Conservation (phyloP, 2,113 vertebrate genomes). For the Chelonoidis abingdonii region DNA sequence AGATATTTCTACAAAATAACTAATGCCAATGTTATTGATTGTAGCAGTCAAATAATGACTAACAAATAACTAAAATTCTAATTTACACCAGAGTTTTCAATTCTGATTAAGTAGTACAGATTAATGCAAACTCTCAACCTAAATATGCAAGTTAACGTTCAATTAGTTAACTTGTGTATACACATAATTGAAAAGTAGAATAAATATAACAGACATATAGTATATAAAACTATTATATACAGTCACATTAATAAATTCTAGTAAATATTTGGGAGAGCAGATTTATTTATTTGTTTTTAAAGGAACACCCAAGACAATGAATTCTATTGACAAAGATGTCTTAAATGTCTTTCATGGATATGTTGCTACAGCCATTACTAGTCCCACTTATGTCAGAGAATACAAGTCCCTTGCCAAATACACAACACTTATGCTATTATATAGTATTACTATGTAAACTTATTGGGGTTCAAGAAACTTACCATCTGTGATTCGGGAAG, state of each 20-base stretch:
- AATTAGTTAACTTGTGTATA: slow-evolving; percentile 36
- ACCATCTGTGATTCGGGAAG: slow-evolving; percentile 91
- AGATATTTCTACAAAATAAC: not conserved
- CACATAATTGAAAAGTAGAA: not conserved
- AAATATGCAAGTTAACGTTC: slow-evolving; percentile 50
- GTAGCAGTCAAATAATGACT: not conserved
- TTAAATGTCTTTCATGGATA: not conserved
- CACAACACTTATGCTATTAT: not conserved
- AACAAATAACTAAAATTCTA: not conserved
- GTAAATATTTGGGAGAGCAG: slow-evolving; percentile 46
- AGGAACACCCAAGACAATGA: slow-evolving; percentile 45
- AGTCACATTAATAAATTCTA: slow-evolving; percentile 6
- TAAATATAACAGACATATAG: slow-evolving; percentile 42
- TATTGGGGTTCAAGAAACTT: slow-evolving; percentile 55
- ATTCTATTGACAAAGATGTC: slow-evolving; percentile 29
- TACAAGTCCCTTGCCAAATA: not conserved
- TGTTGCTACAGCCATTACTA: not conserved
- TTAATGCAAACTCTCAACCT: slow-evolving; percentile 17
- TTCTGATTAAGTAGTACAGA: not conserved
- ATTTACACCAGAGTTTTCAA: not conserved
- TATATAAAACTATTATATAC: slow-evolving; percentile 38
- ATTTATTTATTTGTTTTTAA: slow-evolving; percentile 55
- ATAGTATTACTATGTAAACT: not conserved
- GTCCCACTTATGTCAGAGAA: slow-evolving; percentile 7
- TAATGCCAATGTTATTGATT: not conserved